Evolutionary conservation across 1,140 invertebrate genomes (phyloP), one percentile per base, ranked within the genome.

Genomic region (Geopemphigus sp.): DNA sequence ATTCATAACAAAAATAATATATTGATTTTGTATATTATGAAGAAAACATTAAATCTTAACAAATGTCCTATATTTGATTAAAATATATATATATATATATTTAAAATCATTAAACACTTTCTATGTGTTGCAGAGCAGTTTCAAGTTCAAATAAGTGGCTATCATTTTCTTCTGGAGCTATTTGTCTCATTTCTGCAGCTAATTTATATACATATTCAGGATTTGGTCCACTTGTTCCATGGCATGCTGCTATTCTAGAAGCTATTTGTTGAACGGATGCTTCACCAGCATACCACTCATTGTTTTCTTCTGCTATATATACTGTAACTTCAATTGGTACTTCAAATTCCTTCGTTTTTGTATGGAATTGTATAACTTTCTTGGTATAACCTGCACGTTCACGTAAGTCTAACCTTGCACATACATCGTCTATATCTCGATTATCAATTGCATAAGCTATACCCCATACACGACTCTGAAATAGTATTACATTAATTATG

Each of bases 311-410:
- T 1, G 92, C 95, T 76, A 97, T 90, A 86, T 97, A 97, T 74
- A 96, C 89, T n/a, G 89, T 91, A 15, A 96, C 86, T 54, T 89
- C 84, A 85, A 95, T 92, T 14, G 91, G 88, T 50, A 81, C 29
- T 78, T 83, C 80, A 8, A 82, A 81, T n/a, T 81, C 57, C 10
- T 82, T 68, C 0, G 80, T 80, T 11, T 84, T 83, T 1, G 93
- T 92, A 86, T 92, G 88, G 83, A 96, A 96, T 32, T 87, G 85
- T 5, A 93, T 87, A 47, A 83, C 86, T 84, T 88, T 88, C 80
- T 92, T 89, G 63, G 89, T 87, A 84, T 96, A 96, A n/a, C 94
- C 94, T 85, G 92, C 93, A 84, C 95, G 95, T 87, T 98, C 96
- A 84, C 96, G 87, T 83, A 90, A 92, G 84, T 98, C 95, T 80